Conservation (phyloP, 2,888 invertebrate genomes). For the Aphrophora alni region DNA sequence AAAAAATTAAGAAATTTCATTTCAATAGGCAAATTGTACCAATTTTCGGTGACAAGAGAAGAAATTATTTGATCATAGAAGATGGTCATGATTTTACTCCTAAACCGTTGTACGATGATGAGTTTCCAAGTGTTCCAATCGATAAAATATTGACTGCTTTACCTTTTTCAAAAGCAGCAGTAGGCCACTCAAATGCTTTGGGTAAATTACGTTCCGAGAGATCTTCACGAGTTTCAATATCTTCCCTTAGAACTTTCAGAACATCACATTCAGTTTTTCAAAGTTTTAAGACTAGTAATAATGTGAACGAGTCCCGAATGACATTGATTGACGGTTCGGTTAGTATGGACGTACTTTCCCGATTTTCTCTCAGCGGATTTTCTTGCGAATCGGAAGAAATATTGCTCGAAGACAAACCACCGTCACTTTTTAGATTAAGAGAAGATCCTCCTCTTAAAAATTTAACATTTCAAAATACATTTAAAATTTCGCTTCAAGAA, state of each 20-base stretch:
- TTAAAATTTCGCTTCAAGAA: constrained; percentile 29
- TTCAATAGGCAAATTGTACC: constrained; percentile 9
- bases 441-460: constrained; percentile 19
- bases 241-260: neutral
- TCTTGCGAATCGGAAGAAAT: neutral
- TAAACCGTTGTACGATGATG: constrained; percentile 52
- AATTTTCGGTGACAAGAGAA: neutral
- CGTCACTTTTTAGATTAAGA: constrained; percentile 38
- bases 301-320: neutral
- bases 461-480: neutral
- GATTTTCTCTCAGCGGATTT: neutral
- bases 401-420: constrained; percentile 9
- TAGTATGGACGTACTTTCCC: neutral
- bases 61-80: constrained; percentile 45
- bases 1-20: neutral
- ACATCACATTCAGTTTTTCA: neutral
- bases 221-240: neutral
- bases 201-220: neutral
- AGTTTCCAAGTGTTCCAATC: neutral
- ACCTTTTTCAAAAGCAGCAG: neutral
- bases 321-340: neutral
- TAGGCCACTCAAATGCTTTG: neutral
- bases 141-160: neutral
- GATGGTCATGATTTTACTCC: constrained; percentile 59
- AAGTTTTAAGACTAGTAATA: neutral